Percentiles rank a stretch among this genome's conserved stretches.
phyloP scores from a whole-genome alignment of 1,140 invertebrate species.

The Drosophila kikkawai region DNA sequence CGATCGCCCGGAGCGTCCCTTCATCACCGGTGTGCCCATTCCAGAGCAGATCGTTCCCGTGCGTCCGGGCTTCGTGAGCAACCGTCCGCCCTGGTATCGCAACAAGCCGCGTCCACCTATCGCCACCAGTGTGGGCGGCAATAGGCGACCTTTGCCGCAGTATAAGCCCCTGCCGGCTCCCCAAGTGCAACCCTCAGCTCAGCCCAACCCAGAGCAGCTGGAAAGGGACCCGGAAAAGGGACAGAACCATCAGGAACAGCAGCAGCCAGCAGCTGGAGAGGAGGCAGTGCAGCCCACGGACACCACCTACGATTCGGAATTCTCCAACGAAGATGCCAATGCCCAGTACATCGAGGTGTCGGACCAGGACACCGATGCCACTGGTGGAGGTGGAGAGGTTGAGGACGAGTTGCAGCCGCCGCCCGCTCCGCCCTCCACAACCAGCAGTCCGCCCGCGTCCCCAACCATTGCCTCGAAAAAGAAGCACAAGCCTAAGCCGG shows the following conservation, averaged over 20 bases:
- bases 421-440: constrained; percentile 19
- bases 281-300: constrained; percentile 72
- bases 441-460: constrained; percentile 14
- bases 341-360: constrained; percentile 81
- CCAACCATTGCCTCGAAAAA: constrained; percentile 52
- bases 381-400: constrained; percentile 45
- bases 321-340: constrained; percentile 78
- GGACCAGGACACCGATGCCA: constrained; percentile 70
- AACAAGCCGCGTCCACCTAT: constrained; percentile 86
- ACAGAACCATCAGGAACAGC: constrained; percentile 20
- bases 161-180: constrained; percentile 86
- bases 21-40: constrained; percentile 89
- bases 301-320: constrained; percentile 79
- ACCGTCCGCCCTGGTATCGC: constrained; percentile 88
- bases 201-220: constrained; percentile 50
- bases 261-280: constrained; percentile 27
- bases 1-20: constrained; percentile 88
- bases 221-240: constrained; percentile 26
- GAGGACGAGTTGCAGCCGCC: constrained; percentile 63
- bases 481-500: constrained; percentile 69
- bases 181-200: constrained; percentile 37
- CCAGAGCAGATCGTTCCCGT: constrained; percentile 90
- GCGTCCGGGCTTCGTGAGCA: constrained; percentile 86
- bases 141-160: constrained; percentile 85
- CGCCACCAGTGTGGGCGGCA: constrained; percentile 72